Percentiles rank a stretch among this genome's conserved stretches.
Evolutionary conservation across 1,140 invertebrate genomes (phyloP).

Genomic region (Pseudomyrmex gracilis): DNA sequence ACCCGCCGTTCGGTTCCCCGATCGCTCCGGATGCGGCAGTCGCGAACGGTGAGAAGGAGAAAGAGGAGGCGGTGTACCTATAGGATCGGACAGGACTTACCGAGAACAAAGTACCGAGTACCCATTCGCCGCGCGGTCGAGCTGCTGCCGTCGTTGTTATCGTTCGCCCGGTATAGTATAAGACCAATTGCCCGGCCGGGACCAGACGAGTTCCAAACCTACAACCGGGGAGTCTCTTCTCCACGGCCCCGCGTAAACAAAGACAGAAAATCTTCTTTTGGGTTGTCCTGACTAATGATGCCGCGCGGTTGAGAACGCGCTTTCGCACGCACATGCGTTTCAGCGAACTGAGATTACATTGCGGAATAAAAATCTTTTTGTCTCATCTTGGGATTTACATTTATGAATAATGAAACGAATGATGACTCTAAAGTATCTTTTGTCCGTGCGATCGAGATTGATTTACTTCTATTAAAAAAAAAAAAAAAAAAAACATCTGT

Average conservation of each 20-base stretch:
- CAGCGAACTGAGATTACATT: not conserved
- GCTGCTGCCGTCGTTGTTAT: slow-evolving; percentile 42
- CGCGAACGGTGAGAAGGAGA: slow-evolving; percentile 28
- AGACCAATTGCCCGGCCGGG: slow-evolving; percentile 26
- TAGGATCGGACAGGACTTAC: slow-evolving; percentile 31
- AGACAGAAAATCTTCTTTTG: slow-evolving; percentile 58
- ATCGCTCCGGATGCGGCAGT: slow-evolving; percentile 53
- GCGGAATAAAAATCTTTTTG: not conserved
- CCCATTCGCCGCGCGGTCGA: slow-evolving; percentile 59
- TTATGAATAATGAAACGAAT: not conserved
- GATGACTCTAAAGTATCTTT: not conserved
- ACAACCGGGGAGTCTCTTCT: slow-evolving; percentile 33
- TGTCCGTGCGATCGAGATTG: too few species aligned
- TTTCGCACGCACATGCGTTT: too few species aligned
- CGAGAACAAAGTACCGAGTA: slow-evolving; percentile 33
- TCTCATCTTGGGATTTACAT: not conserved
- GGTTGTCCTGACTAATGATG: slow-evolving; percentile 66
- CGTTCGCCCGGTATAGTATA: slow-evolving; percentile 53
- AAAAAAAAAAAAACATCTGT: too few species aligned
- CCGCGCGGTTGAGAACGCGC: slow-evolving; percentile 36
- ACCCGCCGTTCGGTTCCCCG: slow-evolving; percentile 66
- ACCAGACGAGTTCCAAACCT: slow-evolving; percentile 22
- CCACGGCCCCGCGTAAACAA: slow-evolving; percentile 64
- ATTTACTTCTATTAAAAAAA: too few species aligned
- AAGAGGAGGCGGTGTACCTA: not conserved